Base-by-base conservation (phyloP, 2,113 vertebrate species). In the Prochilodus magdalenae region DNA sequence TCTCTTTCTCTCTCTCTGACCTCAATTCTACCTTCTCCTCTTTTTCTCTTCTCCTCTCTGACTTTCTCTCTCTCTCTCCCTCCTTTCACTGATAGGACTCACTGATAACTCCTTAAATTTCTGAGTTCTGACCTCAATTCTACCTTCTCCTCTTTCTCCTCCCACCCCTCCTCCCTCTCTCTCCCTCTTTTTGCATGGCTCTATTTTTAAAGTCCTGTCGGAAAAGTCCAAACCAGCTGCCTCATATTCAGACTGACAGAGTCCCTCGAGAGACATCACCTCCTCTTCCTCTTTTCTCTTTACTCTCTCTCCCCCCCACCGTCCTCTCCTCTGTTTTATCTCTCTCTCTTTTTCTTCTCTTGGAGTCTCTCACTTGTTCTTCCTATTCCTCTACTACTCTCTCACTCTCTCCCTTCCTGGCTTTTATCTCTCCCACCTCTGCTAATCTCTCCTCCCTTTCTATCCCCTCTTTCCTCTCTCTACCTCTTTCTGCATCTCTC, bases 141-240 rank as follows among this genome's bases (percentile, higher is more conserved):
- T 44, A 44, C 40, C 40, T 44, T 44, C 40, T 44, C 40, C 67
- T 57, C 16, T 60, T 60, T 75, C 60, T 73, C 29, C n/a, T 47
- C 65, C 40, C 30, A 22, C 40, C 36, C 29, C 16, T n/a, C 49
- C 40, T 36, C 63, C 16, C 66, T 44, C 57, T 75, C 47, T 76
- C 70, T 79, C 60, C 29, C 10, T 77, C 49, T 87, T 47, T 91
- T 87, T 90, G 90, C 91, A 7, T 87, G 85, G 4, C 88, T 88
- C 91, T 93, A 92, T 92, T 93, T 94, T 92, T 89, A 89, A 87
- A 90, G 81, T 40, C 55, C 83, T 87, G 86, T 83, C 83, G 84
- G 83, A 87, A 85, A 86, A 36, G 80, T 76, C 72, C 27, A 81
- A 86, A 89, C 90, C 89, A 91, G 90, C 90, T 89, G 87, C 82